These are phyloP conservation scores for Etheostoma cragini DNA, from an alignment of 2,113 vertebrate species.

Conservation along the genomic window DNA sequence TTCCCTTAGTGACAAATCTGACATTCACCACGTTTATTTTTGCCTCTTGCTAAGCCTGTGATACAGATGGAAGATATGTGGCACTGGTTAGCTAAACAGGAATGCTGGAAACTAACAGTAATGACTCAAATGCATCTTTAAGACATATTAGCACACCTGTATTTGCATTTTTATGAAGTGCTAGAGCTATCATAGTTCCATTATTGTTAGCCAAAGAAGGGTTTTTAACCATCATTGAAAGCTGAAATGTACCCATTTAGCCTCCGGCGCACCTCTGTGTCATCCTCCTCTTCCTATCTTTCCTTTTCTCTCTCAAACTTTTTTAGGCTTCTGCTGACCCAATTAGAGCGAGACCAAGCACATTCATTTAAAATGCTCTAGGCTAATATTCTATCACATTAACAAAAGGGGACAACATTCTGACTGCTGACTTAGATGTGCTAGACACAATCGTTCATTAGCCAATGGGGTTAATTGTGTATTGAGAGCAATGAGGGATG, in stretches of 20 bases:
- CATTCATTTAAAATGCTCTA: constrained; percentile 47
- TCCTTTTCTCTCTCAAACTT: constrained; percentile 37
- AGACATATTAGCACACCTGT: constrained; percentile 23
- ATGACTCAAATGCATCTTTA: constrained; percentile 53
- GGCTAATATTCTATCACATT: constrained; percentile 57
- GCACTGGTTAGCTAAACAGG: constrained; percentile 44
- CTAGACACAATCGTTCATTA: constrained; percentile 41
- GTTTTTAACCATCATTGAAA: constrained; percentile 25
- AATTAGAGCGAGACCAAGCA: constrained; percentile 55
- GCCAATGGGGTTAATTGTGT: constrained; percentile 47
- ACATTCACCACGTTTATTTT: constrained; percentile 36
- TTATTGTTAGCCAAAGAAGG: constrained; percentile 39
- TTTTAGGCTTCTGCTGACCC: constrained; percentile 60
- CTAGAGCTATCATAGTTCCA: constrained; percentile 16
- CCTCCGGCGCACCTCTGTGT: constrained; percentile 36
- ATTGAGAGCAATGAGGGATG: constrained; percentile 32
- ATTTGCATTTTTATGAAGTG: constrained; percentile 45
- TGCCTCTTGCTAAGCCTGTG: constrained; percentile 10
- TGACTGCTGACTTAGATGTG: constrained; percentile 54
- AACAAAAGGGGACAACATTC: constrained; percentile 51
- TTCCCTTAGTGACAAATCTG: constrained; percentile 21
- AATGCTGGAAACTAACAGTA: constrained; percentile 56
- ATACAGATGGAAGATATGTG: constrained; percentile 12
- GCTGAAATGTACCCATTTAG: constrained; percentile 45
- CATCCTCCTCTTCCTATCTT: constrained; percentile 38